Evolutionary conservation across 2,113 vertebrate species (phyloP).

Genomic region (Chloropsis hardwickii): DNA sequence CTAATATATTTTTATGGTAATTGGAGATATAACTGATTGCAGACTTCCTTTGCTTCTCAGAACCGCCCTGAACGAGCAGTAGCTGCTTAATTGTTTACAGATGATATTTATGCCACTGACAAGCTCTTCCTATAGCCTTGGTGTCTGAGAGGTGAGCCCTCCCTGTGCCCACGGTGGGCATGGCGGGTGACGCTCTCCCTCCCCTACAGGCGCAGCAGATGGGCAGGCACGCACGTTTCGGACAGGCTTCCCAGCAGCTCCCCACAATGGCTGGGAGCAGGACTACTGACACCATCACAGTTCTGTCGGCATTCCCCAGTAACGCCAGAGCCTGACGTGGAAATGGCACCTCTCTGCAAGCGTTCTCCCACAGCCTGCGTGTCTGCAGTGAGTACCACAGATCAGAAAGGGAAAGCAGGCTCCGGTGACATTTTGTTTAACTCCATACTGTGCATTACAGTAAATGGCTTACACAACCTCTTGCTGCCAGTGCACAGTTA

Average conservation of each 20-base stretch:
- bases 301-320: not conserved
- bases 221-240: not conserved
- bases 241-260: conserved; percentile 19
- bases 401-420: not conserved
- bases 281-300: not conserved
- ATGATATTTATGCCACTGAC: conserved; percentile 71
- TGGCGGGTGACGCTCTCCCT: not conserved
- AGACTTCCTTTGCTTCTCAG: conserved; percentile 80
- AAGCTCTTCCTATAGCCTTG: conserved; percentile 63
- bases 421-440: conserved; percentile 11
- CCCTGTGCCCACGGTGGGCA: not conserved
- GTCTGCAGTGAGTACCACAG: not conserved
- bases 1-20: conserved; percentile 90
- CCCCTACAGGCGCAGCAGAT: not conserved
- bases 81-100: conserved; percentile 83
- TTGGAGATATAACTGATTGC: conserved; percentile 87
- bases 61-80: conserved; percentile 74
- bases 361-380: not conserved
- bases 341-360: not conserved
- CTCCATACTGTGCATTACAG: conserved; percentile 1
- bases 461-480: conserved; percentile 51
- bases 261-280: not conserved
- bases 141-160: conserved; percentile 60
- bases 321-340: not conserved
- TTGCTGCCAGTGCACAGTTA: not conserved